phyloP scores from a whole-genome alignment of 1,140 invertebrate genomes.

The Asbolus verrucosus region DNA sequence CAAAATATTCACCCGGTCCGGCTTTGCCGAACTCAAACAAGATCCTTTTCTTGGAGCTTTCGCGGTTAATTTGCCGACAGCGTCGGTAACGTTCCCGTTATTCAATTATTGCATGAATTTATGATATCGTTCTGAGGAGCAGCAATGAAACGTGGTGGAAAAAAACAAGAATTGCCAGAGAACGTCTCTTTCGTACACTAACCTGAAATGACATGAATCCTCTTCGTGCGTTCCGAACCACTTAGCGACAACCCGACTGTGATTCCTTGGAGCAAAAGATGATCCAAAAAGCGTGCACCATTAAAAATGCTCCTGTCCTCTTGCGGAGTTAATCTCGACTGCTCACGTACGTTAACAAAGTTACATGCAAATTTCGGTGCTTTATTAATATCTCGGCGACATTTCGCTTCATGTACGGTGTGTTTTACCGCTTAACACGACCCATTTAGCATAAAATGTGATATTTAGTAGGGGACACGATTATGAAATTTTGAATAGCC shows the following conservation, averaged over 20 bases:
- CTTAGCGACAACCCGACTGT: no score
- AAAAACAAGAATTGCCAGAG: no score
- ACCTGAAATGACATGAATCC: no score
- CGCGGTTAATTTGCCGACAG: constrained; percentile 27
- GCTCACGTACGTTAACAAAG: constrained; percentile 20
- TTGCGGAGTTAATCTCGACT: constrained; percentile 6
- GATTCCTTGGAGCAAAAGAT: no score
- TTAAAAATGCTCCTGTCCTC: constrained; percentile 4
- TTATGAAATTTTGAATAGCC: neutral
- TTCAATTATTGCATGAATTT: constrained; percentile 22
- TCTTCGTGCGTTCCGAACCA: no score
- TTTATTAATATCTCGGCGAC: constrained; percentile 20
- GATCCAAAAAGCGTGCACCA: neutral
- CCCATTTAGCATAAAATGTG: constrained; percentile 17
- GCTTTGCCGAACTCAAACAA: constrained; percentile 6
- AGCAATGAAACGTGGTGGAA: no score
- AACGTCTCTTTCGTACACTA: no score
- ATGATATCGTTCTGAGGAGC: no score
- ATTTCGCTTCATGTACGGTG: neutral
- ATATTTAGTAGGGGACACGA: constrained; percentile 2
- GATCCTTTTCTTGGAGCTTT: constrained; percentile 31
- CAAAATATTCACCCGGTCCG: neutral
- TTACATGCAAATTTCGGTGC: constrained; percentile 23
- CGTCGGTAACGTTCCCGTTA: constrained; percentile 27
- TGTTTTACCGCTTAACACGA: neutral